These are phyloP conservation scores for Notothenia coriiceps DNA, from an alignment of 2,113 vertebrate genomes.

Conservation along the genomic window DNA sequence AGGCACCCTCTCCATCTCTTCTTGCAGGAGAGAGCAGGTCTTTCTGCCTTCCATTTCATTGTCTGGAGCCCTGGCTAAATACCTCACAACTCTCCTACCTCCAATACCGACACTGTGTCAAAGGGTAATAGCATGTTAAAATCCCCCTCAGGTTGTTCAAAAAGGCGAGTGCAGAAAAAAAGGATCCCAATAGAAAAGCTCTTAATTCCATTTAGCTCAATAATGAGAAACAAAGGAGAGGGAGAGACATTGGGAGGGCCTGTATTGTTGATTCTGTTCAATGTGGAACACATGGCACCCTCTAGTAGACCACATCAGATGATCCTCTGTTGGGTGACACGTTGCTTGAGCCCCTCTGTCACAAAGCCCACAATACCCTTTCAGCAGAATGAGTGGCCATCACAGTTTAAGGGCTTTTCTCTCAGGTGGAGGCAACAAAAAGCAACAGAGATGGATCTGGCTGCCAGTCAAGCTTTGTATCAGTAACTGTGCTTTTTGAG, in stretches of 20 bases:
- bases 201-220: slow-evolving; percentile 76
- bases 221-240: slow-evolving; percentile 73
- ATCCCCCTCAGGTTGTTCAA: slow-evolving; percentile 80
- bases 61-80: slow-evolving; percentile 74
- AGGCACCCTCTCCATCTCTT: slow-evolving; percentile 78
- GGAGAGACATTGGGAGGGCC: slow-evolving; percentile 29
- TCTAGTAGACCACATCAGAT: slow-evolving; percentile 64
- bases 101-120: slow-evolving; percentile 75
- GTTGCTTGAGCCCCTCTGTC: slow-evolving; percentile 71
- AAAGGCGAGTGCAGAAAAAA: slow-evolving; percentile 64
- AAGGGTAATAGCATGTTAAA: slow-evolving; percentile 85
- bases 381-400: slow-evolving; percentile 75
- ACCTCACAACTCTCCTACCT: slow-evolving; percentile 73
- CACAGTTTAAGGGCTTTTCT: slow-evolving; percentile 79
- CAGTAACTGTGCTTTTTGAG: slow-evolving; percentile 78
- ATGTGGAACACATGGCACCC: slow-evolving; percentile 54
- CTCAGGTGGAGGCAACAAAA: slow-evolving; percentile 79
- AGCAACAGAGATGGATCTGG: slow-evolving; percentile 76
- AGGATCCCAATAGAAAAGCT: slow-evolving; percentile 67
- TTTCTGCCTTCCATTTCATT: slow-evolving; percentile 78
- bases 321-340: slow-evolving; percentile 67
- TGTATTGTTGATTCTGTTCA: slow-evolving; percentile 50
- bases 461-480: slow-evolving; percentile 79
- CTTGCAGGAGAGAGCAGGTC: slow-evolving; percentile 66
- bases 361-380: slow-evolving; percentile 74